Conservation (phyloP, 2,797 vertebrate genomes). For the Xenops minutus region DNA sequence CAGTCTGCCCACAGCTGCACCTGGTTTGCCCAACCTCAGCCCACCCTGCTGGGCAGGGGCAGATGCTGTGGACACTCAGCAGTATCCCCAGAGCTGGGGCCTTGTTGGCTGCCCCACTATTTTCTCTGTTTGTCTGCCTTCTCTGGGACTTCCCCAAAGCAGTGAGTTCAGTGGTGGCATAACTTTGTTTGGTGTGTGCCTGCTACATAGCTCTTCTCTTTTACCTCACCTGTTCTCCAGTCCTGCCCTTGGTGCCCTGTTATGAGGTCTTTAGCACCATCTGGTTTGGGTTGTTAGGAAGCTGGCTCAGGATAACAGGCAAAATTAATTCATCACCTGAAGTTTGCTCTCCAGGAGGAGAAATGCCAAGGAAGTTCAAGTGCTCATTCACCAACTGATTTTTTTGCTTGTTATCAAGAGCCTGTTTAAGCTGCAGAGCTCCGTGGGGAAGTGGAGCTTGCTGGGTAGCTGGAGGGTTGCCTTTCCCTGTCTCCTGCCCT, state of each 20-base stretch:
- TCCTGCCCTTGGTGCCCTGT: not conserved
- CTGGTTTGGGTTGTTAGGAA: not conserved
- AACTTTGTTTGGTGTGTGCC: not conserved
- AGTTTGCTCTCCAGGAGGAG: not conserved
- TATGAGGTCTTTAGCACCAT: not conserved
- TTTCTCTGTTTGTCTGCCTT: not conserved
- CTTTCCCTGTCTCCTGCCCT: not conserved
- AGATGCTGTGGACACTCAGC: not conserved
- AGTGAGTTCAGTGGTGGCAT: not conserved
- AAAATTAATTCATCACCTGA: not conserved
- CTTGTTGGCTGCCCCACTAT: not conserved
- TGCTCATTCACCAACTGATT: not conserved
- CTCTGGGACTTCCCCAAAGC: not conserved
- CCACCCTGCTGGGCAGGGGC: not conserved
- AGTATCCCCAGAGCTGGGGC: not conserved
- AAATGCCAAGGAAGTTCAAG: not conserved
- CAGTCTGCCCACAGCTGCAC: rapidly evolving
- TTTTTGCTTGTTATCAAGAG: not conserved
- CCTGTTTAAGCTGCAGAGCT: not conserved
- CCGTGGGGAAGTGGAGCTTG: not conserved
- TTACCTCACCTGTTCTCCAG: not conserved
- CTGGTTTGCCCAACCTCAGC: not conserved
- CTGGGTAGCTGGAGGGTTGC: not conserved
- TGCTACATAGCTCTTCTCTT: not conserved
- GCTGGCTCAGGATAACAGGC: not conserved